These are phyloP conservation scores for Microctenopoma lineatum DNA, from an alignment of 2,797 vertebrate genomes.

Conservation along the genomic window DNA sequence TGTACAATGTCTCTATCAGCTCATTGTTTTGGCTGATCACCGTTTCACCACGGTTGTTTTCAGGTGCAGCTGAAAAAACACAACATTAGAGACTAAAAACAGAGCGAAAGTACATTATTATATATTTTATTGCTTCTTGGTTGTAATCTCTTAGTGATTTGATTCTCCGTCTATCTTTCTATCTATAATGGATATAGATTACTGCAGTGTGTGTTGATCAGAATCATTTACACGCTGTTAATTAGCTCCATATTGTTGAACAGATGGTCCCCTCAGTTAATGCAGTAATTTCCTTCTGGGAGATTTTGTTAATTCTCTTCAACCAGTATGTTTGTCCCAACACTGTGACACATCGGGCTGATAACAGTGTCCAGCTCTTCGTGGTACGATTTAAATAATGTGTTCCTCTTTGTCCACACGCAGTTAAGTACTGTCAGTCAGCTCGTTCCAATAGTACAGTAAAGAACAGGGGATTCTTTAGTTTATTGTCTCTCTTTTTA, in stretches of 20 bases:
- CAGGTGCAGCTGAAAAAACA: too few species aligned
- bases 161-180: not conserved
- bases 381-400: constrained; percentile 34
- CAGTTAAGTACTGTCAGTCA: constrained; percentile 29
- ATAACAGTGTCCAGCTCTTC: constrained; percentile 39
- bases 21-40: too few species aligned
- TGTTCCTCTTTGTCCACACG: constrained; percentile 8
- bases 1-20: too few species aligned
- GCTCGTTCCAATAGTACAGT: not conserved
- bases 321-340: constrained; percentile 49
- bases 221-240: constrained; percentile 57
- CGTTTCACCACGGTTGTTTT: too few species aligned
- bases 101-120: too few species aligned
- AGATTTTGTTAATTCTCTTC: constrained; percentile 50
- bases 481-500: not conserved
- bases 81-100: too few species aligned
- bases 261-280: constrained; percentile 66
- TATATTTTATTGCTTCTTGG: not conserved
- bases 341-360: constrained; percentile 24
- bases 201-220: constrained; percentile 41
- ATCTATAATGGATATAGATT: constrained; percentile 52
- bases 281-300: constrained; percentile 50
- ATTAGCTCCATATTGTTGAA: constrained; percentile 63
- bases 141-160: constrained; percentile 17
- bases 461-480: not conserved